Percentiles rank a stretch among this genome's conserved stretches.
Conservation (phyloP, 2,797 vertebrate species). For the Eidolon dupreanum region DNA sequence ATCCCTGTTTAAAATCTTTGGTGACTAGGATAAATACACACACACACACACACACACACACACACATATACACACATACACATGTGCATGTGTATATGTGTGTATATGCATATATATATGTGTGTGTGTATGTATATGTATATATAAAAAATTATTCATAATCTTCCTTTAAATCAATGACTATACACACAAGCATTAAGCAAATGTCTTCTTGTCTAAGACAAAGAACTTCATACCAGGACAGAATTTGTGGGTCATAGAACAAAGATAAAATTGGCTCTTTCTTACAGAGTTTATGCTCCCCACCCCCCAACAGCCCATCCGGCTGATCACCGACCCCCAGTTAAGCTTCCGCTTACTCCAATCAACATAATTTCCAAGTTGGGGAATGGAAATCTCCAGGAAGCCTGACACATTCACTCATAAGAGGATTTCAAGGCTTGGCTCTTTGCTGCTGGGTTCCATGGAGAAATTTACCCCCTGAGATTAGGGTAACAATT, state of each 20-base stretch:
- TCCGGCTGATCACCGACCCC: neutral
- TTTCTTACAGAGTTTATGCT: neutral
- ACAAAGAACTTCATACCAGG: slow-evolving; percentile 2
- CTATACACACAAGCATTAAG: neutral
- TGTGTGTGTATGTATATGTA: neutral
- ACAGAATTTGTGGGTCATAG: neutral
- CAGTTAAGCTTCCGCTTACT: slow-evolving; percentile 51
- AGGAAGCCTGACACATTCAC: neutral
- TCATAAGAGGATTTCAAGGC: slow-evolving; percentile 54
- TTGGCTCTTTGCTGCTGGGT: slow-evolving; percentile 13
- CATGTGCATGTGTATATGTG: neutral
- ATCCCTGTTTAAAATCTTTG: neutral
- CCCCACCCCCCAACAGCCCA: neutral
- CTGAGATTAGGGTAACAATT: slow-evolving; percentile 53
- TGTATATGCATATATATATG: neutral
- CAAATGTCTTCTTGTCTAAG: neutral
- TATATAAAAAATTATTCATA: neutral
- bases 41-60: too few species aligned
- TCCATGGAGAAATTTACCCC: slow-evolving; percentile 61
- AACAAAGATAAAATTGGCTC: neutral
- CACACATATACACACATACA: neutral
- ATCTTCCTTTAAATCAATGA: neutral
- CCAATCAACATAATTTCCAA: slow-evolving; percentile 61
- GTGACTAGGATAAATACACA: neutral
- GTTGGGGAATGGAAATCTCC: slow-evolving; percentile 52